A percentile compares a stretch with the other conserved stretches of the same genome.
These are phyloP conservation scores for Limnephilus lunatus DNA, from an alignment of 2,888 invertebrate species.

Conservation along the genomic window DNA sequence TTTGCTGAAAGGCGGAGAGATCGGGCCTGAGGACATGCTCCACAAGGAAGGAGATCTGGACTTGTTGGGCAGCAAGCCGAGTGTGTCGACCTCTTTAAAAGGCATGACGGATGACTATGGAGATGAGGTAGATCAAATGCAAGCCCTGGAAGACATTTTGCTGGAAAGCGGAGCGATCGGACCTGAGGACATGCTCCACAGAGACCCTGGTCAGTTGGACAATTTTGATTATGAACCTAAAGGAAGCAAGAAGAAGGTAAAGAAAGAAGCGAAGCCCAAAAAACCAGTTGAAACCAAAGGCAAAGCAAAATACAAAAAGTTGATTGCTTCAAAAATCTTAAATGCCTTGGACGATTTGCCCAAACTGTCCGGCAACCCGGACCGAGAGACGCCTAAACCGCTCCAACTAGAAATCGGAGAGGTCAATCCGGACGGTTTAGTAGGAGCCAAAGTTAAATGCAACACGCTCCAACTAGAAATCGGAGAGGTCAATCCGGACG, in stretches of 20 bases:
- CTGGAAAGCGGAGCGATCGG: slow-evolving; percentile 88
- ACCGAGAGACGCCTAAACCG: slow-evolving; percentile 36
- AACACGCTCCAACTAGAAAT: slow-evolving; percentile 34
- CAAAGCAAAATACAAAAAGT: slow-evolving; percentile 59
- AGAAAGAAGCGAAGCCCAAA: slow-evolving; percentile 11
- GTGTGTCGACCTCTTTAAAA: too few relatives aligned
- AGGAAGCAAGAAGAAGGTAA: slow-evolving; percentile 47
- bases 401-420: background rate
- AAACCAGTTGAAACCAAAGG: background rate
- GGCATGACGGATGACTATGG: slow-evolving; percentile 73
- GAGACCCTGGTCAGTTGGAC: slow-evolving; percentile 76
- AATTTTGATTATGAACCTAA: slow-evolving; percentile 72
- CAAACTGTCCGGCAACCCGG: slow-evolving; percentile 53
- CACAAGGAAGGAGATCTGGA: too few relatives aligned
- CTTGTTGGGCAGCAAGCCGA: too few relatives aligned
- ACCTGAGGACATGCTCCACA: slow-evolving; percentile 74
- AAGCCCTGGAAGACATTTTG: slow-evolving; percentile 88
- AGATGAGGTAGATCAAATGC: slow-evolving; percentile 85
- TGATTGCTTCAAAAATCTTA: slow-evolving; percentile 59
- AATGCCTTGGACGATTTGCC: slow-evolving; percentile 62
- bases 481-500: background rate
- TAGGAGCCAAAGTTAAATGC: slow-evolving; percentile 7
- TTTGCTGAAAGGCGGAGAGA: too few relatives aligned
- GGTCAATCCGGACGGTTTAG: background rate
- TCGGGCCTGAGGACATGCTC: too few relatives aligned